Percentiles rank a stretch among this genome's conserved stretches.
Conservation (phyloP, 1,140 invertebrate genomes). For the Probaryconus sp. region DNA sequence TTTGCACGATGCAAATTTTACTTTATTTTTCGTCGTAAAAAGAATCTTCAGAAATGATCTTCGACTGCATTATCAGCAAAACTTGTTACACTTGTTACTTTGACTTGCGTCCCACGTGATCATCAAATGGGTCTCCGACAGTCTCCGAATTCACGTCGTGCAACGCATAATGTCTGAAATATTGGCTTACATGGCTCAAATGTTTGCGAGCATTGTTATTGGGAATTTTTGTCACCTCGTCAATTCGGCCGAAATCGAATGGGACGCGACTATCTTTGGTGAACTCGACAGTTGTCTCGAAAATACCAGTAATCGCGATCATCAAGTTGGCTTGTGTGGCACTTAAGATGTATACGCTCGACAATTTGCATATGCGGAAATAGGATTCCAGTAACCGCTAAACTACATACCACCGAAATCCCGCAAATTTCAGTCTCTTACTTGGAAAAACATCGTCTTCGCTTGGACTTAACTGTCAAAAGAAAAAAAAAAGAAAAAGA, state of each 20-base stretch:
- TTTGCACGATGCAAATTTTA: too few relatives aligned
- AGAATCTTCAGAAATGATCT: too few relatives aligned
- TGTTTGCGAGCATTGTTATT: conserved; percentile 48
- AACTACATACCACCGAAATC: conserved; percentile 15
- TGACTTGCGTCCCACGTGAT: too few relatives aligned
- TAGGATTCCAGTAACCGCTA: conserved; percentile 24
- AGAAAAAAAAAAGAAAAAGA: too few relatives aligned
- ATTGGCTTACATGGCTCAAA: conserved; percentile 43
- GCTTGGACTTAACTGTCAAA: too few relatives aligned
- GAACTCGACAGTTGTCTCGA: conserved; percentile 15
- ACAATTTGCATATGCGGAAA: conserved; percentile 33
- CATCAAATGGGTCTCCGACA: conserved; percentile 11
- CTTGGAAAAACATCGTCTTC: too few relatives aligned
- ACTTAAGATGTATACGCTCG: conserved; percentile 29
- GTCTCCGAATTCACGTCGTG: conserved; percentile 33
- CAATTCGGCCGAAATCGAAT: conserved; percentile 1
- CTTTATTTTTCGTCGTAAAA: too few relatives aligned
- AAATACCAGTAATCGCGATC: conserved; percentile 48
- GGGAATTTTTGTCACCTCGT: conserved; percentile 47
- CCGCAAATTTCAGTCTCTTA: conserved; percentile 32
- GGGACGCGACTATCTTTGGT: too few relatives aligned
- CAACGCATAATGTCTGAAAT: conserved; percentile 28
- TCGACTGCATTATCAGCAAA: too few relatives aligned
- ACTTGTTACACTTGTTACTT: too few relatives aligned
- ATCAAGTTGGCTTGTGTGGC: conserved; percentile 43